These are phyloP conservation scores for Ctenosaura bakeri DNA, from an alignment of 2,797 vertebrate species.

Conservation along the genomic window DNA sequence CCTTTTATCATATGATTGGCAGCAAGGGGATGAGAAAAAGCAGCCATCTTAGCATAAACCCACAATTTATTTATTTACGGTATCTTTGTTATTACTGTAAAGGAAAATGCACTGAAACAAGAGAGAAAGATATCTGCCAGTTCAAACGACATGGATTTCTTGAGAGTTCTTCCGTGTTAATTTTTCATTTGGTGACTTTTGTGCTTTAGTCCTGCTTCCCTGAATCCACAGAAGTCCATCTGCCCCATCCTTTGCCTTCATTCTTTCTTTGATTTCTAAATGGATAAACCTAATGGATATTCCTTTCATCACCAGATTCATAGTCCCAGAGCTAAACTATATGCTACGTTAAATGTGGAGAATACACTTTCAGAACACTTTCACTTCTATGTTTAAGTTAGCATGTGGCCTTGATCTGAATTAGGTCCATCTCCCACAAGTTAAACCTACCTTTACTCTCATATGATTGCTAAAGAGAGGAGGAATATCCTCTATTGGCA, in stretches of 20 bases:
- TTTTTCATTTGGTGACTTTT: background rate
- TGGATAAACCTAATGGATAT: background rate
- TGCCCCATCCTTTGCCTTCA: background rate
- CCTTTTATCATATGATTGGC: constrained; percentile 74
- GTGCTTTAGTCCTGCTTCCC: background rate
- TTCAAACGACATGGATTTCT: background rate
- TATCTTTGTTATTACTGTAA: background rate
- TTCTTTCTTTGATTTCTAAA: background rate
- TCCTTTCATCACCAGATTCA: background rate
- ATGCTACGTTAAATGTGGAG: background rate
- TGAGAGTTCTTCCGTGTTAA: background rate
- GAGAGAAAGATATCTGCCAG: background rate
- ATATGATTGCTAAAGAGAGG: no score
- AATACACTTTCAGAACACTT: background rate
- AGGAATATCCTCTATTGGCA: background rate
- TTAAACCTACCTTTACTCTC: no score
- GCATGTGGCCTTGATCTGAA: background rate
- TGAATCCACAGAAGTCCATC: background rate
- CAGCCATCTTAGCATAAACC: constrained; percentile 66
- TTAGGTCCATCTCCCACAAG: background rate
- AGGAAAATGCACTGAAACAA: background rate
- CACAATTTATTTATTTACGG: constrained; percentile 27
- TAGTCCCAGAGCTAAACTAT: background rate
- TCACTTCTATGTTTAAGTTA: background rate
- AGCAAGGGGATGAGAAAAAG: constrained; percentile 60